phyloP scores from a whole-genome alignment of 2,797 vertebrate species.

The Tympanoctomys barrerae region DNA sequence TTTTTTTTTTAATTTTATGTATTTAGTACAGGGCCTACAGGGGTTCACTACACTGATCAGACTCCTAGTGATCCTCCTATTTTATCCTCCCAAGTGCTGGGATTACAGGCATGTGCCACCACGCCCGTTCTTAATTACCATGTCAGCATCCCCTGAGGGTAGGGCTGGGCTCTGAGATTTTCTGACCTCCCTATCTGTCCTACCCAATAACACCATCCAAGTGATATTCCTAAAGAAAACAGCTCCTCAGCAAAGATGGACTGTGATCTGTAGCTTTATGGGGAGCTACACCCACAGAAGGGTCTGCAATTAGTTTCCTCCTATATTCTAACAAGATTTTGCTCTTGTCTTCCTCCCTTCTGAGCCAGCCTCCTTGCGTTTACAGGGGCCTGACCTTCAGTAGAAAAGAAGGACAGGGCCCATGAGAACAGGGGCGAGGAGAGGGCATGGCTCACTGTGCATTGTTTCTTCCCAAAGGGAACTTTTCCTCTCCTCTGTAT shows the following conservation, averaged over 20 bases:
- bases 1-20: background rate
- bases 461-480: background rate
- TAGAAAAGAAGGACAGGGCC: background rate
- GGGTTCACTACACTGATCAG: too few species aligned
- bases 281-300: background rate
- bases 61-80: too few species aligned
- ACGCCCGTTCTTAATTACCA: too few species aligned
- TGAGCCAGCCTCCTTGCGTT: background rate
- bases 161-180: background rate
- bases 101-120: too few species aligned
- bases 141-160: too few species aligned
- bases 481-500: background rate
- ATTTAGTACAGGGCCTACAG: too few species aligned
- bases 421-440: background rate
- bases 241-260: background rate
- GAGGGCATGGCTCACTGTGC: background rate
- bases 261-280: background rate
- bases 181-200: background rate
- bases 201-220: background rate
- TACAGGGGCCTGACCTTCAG: background rate
- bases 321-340: background rate
- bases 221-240: slow-evolving; percentile 16
- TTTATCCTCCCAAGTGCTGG: too few species aligned
- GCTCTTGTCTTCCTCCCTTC: background rate
- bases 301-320: background rate